phyloP scores from a whole-genome alignment of 1,140 invertebrate species.

The Wiebesia pumilae region DNA sequence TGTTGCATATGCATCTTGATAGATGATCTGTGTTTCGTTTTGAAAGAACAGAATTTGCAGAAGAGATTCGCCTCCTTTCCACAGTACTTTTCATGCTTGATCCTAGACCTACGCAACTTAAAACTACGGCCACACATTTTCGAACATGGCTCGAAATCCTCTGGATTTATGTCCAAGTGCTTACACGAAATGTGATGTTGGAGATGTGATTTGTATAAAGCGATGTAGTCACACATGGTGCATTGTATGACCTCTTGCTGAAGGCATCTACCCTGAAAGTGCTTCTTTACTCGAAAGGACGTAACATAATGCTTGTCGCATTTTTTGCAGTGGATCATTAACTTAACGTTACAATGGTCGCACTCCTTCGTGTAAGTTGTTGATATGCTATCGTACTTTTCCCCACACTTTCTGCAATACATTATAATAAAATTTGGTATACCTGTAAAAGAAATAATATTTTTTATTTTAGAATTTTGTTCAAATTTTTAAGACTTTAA shows the following conservation, averaged over 20 bases:
- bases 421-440: too few species aligned
- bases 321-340: too few species aligned
- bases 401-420: too few species aligned
- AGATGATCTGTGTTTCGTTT: neutral
- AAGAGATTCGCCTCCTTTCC: neutral
- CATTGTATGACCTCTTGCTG: neutral
- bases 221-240: neutral
- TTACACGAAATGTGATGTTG: neutral
- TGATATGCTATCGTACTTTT: too few species aligned
- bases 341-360: too few species aligned
- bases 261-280: neutral
- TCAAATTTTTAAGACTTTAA: too few species aligned
- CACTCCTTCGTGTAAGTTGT: too few species aligned
- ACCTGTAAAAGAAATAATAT: too few species aligned
- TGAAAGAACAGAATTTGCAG: slow-evolving; percentile 13
- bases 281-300: neutral
- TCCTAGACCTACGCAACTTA: neutral
- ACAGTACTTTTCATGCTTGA: slow-evolving; percentile 11
- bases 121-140: slow-evolving; percentile 19
- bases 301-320: neutral
- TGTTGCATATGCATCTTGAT: slow-evolving; percentile 17
- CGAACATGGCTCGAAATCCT: neutral
- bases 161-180: neutral
- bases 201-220: neutral
- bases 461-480: too few species aligned